phyloP scores from a whole-genome alignment of 2,113 vertebrate species.

The Pantherophis guttatus region DNA sequence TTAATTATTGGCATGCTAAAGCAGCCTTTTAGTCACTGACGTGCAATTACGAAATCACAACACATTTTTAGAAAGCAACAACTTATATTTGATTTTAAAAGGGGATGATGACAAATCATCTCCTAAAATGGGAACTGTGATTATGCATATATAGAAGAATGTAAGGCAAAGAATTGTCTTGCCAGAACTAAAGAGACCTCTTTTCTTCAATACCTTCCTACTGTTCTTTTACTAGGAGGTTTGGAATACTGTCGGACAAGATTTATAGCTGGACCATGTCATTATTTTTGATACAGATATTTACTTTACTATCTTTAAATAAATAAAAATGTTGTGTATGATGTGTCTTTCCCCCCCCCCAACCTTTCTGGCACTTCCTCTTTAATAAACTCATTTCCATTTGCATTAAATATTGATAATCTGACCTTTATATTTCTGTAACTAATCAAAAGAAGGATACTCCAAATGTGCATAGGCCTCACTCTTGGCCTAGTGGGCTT shows the following conservation, averaged over 20 bases:
- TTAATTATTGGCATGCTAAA: slow-evolving; percentile 59
- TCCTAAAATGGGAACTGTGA: background rate
- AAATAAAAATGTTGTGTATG: slow-evolving; percentile 64
- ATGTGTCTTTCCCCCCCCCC: background rate
- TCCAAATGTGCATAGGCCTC: slow-evolving; percentile 71
- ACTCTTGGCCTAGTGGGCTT: slow-evolving; percentile 76
- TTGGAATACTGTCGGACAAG: slow-evolving; percentile 58
- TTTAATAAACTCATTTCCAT: slow-evolving; percentile 75
- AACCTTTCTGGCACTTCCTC: slow-evolving; percentile 55
- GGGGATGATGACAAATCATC: background rate
- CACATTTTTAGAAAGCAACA: slow-evolving; percentile 53
- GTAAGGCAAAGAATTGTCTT: background rate
- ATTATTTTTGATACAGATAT: slow-evolving; percentile 69
- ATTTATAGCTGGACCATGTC: slow-evolving; percentile 66
- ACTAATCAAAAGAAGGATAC: slow-evolving; percentile 79
- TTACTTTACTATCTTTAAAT: slow-evolving; percentile 69
- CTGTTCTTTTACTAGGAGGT: slow-evolving; percentile 59
- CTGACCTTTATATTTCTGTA: slow-evolving; percentile 82
- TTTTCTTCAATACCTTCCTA: slow-evolving; percentile 24
- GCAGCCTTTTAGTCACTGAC: slow-evolving; percentile 47
- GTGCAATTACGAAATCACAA: slow-evolving; percentile 56
- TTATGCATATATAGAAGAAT: background rate
- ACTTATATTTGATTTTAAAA: slow-evolving; percentile 52
- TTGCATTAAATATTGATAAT: slow-evolving; percentile 87
- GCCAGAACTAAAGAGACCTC: slow-evolving; percentile 1